Conservation (phyloP, 2,797 vertebrate species). For the Heliangelus exortis region DNA sequence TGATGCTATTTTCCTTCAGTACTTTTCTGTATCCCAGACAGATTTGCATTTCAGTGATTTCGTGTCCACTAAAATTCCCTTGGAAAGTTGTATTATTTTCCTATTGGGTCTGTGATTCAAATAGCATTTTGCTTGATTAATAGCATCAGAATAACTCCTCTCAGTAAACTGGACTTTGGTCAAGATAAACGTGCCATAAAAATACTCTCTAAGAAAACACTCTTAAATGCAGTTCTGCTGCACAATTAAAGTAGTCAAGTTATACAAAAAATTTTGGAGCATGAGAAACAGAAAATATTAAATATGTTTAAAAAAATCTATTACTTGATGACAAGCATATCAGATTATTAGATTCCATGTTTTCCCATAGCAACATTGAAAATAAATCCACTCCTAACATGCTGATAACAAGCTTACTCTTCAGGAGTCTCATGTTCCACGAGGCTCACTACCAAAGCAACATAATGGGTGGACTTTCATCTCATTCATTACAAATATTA, state of each 20-base stretch:
- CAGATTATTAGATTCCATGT: background rate
- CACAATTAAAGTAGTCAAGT: background rate
- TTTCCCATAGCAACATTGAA: background rate
- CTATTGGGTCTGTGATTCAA: background rate
- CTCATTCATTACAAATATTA: background rate
- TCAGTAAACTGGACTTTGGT: background rate
- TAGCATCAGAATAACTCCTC: background rate
- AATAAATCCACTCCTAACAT: background rate
- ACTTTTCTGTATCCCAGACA: background rate
- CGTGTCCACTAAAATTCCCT: background rate
- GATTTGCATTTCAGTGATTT: background rate
- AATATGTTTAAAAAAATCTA: background rate
- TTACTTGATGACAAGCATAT: background rate
- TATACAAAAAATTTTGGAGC: background rate
- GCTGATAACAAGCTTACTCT: background rate
- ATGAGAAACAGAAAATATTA: background rate
- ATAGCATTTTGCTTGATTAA: background rate
- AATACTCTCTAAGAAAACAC: background rate
- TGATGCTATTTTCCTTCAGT: background rate
- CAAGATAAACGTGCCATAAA: background rate
- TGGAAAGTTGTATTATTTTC: background rate
- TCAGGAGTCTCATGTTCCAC: background rate
- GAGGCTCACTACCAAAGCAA: background rate
- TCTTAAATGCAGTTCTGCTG: background rate
- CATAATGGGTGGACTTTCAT: background rate